phyloP scores from a whole-genome alignment of 2,888 invertebrate species.

The Agrotis segetum region DNA sequence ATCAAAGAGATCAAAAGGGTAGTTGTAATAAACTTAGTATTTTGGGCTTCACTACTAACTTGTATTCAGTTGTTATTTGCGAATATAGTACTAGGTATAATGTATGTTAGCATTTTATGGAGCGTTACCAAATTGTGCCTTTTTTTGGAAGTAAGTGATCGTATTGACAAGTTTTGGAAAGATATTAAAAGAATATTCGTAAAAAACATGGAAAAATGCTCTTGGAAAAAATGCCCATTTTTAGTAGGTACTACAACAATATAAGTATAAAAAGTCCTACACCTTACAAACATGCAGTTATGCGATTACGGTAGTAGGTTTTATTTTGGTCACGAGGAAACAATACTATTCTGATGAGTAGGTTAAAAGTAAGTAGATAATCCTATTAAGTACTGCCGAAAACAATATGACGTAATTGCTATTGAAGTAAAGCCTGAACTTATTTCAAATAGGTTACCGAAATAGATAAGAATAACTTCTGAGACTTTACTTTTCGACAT shows the following conservation, averaged over 20 bases:
- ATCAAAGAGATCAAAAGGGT: constrained; percentile 58
- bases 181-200: not conserved
- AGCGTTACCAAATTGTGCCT: not conserved
- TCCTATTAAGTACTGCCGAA: constrained; percentile 24
- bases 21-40: constrained; percentile 37
- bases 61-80: not conserved
- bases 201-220: not conserved
- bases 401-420: constrained; percentile 24
- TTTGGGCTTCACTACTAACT: constrained; percentile 23
- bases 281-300: not conserved
- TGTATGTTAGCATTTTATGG: constrained; percentile 12
- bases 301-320: constrained; percentile 6
- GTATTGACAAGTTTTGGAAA: no score
- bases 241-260: not conserved
- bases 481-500: constrained; percentile 7
- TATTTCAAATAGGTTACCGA: constrained; percentile 13
- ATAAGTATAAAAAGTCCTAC: not conserved
- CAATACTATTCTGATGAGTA: constrained; percentile 2
- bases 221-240: not conserved
- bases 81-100: not conserved
- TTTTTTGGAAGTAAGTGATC: not conserved
- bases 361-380: constrained; percentile 33
- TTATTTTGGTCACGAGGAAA: not conserved
- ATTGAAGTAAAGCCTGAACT: constrained; percentile 20
- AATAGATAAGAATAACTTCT: constrained; percentile 23